These are phyloP conservation scores for Oreotrochilus melanogaster DNA, from an alignment of 2,113 vertebrate species.

Conservation along the genomic window DNA sequence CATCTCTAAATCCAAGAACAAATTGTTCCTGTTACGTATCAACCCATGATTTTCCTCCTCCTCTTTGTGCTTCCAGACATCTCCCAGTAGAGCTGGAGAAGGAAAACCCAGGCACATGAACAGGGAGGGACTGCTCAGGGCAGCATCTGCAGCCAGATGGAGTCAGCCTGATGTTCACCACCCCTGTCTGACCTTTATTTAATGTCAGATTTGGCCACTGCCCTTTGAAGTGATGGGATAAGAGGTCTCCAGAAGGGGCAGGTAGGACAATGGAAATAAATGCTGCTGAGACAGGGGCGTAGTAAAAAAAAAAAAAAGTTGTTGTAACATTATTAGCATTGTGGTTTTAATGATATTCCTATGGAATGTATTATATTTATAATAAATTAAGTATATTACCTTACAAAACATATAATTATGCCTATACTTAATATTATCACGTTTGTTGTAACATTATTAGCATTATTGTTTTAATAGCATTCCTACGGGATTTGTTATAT, in stretches of 20 bases:
- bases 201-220: slow-evolving; percentile 9
- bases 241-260: slow-evolving; percentile 7
- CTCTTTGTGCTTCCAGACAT: slow-evolving; percentile 45
- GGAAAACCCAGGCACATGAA: not conserved
- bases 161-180: not conserved
- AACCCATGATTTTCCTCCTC: not conserved
- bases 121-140: slow-evolving; percentile 14
- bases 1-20: slow-evolving; percentile 58
- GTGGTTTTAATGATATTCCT: too few relatives aligned
- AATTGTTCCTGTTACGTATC: slow-evolving; percentile 31
- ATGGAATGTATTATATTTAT: too few relatives aligned
- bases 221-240: slow-evolving; percentile 1
- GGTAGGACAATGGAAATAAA: not conserved
- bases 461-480: too few relatives aligned
- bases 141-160: slow-evolving; percentile 35
- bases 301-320: not conserved
- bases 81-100: slow-evolving; percentile 30
- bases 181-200: slow-evolving; percentile 22
- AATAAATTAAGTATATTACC: too few relatives aligned
- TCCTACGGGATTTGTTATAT: too few relatives aligned
- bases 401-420: too few relatives aligned
- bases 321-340: not conserved
- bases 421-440: too few relatives aligned
- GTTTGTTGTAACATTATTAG: not conserved
- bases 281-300: not conserved